phyloP scores from a whole-genome alignment of 2,888 invertebrate genomes.

The Caenorhabditis parvicauda region DNA sequence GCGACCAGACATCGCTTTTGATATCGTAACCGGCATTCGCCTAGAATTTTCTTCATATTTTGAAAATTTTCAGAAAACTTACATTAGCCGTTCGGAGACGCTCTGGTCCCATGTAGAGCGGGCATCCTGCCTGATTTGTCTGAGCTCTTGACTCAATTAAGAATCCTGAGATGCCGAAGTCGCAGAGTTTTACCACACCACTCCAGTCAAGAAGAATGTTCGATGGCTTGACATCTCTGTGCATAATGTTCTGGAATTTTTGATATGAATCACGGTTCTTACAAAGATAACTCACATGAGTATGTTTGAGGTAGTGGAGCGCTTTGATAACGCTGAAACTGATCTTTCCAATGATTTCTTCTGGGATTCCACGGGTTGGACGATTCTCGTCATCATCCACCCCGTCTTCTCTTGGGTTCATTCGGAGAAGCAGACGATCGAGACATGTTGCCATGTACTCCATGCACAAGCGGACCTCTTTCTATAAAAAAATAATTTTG shows the following conservation, averaged over 20 bases:
- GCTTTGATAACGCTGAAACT: slow-evolving; percentile 96
- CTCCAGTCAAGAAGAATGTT: slow-evolving; percentile 91
- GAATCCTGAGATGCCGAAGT: slow-evolving; percentile 87
- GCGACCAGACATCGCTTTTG: slow-evolving; percentile 97
- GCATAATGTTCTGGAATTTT: slow-evolving; percentile 51
- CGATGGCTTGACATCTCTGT: slow-evolving; percentile 72
- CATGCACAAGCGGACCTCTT: slow-evolving; percentile 99
- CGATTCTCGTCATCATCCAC: too few species aligned
- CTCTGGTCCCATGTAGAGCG: slow-evolving; percentile 89
- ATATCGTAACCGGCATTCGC: slow-evolving; percentile 84
- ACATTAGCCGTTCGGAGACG: slow-evolving; percentile 35
- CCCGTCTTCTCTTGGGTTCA: too few species aligned
- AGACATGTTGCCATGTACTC: slow-evolving; percentile 98
- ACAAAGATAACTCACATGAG: slow-evolving; percentile 68
- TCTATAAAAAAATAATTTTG: slow-evolving; percentile 48
- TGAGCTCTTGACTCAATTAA: slow-evolving; percentile 83
- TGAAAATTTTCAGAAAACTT: background rate
- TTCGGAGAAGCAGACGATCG: slow-evolving; percentile 85
- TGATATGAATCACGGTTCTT: too few species aligned
- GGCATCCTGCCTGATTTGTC: slow-evolving; percentile 81
- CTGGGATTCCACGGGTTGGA: slow-evolving; percentile 89
- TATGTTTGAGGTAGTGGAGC: slow-evolving; percentile 92
- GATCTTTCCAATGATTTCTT: slow-evolving; percentile 91
- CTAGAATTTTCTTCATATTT: slow-evolving; percentile 6
- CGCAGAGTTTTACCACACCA: slow-evolving; percentile 94